Percentiles rank a stretch among this genome's conserved stretches.
Conservation (phyloP, 2,888 invertebrate species). For the Drosophila melanosoma region DNA sequence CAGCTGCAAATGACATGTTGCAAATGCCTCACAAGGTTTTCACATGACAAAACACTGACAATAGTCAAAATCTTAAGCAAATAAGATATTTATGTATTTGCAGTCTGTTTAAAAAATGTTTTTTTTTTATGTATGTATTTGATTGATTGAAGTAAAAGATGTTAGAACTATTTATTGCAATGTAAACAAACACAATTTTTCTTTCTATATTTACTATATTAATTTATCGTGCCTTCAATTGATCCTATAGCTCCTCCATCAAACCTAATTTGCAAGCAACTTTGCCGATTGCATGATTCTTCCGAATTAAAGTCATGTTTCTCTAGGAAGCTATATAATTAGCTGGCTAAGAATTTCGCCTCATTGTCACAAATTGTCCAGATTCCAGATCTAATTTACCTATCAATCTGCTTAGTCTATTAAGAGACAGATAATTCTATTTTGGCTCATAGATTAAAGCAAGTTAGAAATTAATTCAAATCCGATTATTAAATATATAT, state of each 20-base stretch:
- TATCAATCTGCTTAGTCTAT: neutral
- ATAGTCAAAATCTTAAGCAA: too few species aligned
- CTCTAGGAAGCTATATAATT: neutral
- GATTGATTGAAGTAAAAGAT: neutral
- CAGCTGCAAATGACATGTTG: conserved; percentile 38
- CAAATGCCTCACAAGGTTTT: conserved; percentile 39
- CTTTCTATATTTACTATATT: too few species aligned
- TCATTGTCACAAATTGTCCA: neutral
- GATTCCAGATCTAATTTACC: neutral
- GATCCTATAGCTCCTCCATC: neutral
- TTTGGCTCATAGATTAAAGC: too few species aligned
- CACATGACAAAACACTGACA: conserved; percentile 15
- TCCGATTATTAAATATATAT: neutral
- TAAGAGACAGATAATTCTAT: neutral
- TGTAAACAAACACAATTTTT: neutral
- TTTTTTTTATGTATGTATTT: neutral
- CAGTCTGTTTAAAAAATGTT: neutral
- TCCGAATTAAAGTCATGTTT: neutral
- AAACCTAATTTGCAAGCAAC: neutral
- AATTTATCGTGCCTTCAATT: neutral
- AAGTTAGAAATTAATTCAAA: neutral
- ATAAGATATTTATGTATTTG: neutral
- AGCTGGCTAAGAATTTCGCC: too few species aligned
- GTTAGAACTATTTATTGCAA: neutral
- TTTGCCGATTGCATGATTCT: too few species aligned